Percentiles rank a stretch among this genome's conserved stretches.
Evolutionary conservation across 30 jellyfish, hydroid and myxozoan genomes (phyloP).

Genomic region (Aurelia sp.): DNA sequence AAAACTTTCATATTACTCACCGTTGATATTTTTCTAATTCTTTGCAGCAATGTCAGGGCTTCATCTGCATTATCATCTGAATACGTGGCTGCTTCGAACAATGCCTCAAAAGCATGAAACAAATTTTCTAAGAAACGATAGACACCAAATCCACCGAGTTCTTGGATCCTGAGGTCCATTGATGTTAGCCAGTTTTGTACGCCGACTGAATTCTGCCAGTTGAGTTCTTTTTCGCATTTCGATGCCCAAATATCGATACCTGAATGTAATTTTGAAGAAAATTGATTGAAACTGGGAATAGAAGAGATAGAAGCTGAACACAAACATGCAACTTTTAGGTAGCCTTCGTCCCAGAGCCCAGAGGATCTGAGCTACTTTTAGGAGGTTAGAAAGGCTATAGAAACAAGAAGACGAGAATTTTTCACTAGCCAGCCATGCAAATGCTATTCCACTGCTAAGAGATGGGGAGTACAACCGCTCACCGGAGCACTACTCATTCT

Average conservation of each 20-base stretch:
- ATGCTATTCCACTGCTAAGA: too few relatives aligned
- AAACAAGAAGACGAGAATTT: too few relatives aligned
- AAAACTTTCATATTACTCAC: conserved; percentile 36
- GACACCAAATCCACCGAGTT: conserved; percentile 99
- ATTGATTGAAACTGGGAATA: too few relatives aligned
- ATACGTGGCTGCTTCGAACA: conserved; percentile 93
- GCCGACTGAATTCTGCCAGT: conserved; percentile 98
- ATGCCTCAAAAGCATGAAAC: conserved; percentile 98
- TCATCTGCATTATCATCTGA: conserved; percentile 90
- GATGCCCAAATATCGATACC: conserved; percentile 99
- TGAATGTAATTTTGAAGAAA: neutral
- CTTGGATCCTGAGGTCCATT: conserved; percentile 98
- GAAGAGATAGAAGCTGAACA: too few relatives aligned
- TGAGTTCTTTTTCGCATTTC: conserved; percentile 92
- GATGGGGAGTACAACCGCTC: too few relatives aligned
- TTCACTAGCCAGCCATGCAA: too few relatives aligned
- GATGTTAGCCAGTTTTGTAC: conserved; percentile 96
- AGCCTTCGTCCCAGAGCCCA: too few relatives aligned
- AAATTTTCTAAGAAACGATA: conserved; percentile 92
- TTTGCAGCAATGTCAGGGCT: conserved; percentile 81
- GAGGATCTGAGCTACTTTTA: too few relatives aligned
- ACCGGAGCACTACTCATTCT: too few relatives aligned
- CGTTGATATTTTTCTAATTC: conserved; percentile 88
- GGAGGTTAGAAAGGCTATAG: too few relatives aligned
- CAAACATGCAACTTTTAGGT: too few relatives aligned